These are phyloP conservation scores for Epizoanthus ramosus DNA, from an alignment of 92 coral and sea anemone species.

Conservation along the genomic window DNA sequence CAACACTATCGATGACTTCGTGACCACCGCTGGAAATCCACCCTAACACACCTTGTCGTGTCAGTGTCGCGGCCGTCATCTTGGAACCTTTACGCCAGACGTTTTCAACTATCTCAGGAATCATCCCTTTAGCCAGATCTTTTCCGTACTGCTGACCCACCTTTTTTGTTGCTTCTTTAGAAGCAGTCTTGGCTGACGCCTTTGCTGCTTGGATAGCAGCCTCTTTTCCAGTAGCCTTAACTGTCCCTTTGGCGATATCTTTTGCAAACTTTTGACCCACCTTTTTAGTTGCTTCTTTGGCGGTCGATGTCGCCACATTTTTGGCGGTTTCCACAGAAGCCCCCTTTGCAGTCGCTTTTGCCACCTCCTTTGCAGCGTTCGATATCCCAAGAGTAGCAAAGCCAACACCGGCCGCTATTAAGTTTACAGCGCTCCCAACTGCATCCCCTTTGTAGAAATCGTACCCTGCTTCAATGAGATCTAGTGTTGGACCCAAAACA, in stretches of 20 bases:
- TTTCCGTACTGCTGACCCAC: conserved; percentile 4
- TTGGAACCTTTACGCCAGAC: neutral
- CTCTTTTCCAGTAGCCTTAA: neutral
- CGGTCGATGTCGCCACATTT: conserved; percentile 2
- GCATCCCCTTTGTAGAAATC: neutral
- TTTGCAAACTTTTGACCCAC: conserved; percentile 19
- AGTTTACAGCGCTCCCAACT: neutral
- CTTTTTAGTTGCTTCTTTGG: conserved; percentile 11
- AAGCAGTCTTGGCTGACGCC: neutral
- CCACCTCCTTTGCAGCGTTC: neutral
- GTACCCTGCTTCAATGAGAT: conserved; percentile 1
- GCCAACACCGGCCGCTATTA: neutral
- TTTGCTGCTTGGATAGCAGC: conserved; percentile 14
- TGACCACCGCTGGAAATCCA: neutral
- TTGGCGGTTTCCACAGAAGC: conserved; percentile 22
- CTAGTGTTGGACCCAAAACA: conserved; percentile 1
- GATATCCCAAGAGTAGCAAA: neutral
- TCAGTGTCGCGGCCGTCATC: neutral
- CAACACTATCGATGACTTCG: neutral
- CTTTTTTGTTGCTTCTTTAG: conserved; percentile 14
- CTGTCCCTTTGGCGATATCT: neutral
- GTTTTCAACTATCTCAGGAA: neutral
- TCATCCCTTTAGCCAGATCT: conserved; percentile 16
- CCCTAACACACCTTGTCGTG: no score
- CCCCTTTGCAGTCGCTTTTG: neutral